Conservation (phyloP, 2,797 vertebrate genomes). For the Helicolenus hilgendorfi region DNA sequence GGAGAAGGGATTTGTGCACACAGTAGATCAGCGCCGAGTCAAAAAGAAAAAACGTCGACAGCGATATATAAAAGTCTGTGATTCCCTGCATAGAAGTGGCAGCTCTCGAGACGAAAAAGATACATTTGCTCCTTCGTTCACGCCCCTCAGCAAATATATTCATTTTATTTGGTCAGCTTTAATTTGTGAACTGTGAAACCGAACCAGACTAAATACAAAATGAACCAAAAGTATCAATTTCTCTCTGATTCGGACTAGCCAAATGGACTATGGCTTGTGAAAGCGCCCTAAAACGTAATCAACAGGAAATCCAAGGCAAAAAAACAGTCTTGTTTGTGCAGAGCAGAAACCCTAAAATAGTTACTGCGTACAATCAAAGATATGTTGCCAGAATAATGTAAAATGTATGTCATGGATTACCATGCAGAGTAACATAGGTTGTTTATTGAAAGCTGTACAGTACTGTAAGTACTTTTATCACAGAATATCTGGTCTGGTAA, state of each 20-base stretch:
- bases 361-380: background rate
- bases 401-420: background rate
- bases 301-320: background rate
- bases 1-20: too few species aligned
- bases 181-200: too few species aligned
- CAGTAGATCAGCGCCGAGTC: fast-evolving
- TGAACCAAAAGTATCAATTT: fast-evolving
- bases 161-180: too few species aligned
- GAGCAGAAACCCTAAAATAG: background rate
- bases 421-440: background rate
- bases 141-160: too few species aligned
- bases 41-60: too few species aligned
- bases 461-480: background rate
- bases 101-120: too few species aligned
- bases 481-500: background rate
- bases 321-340: background rate
- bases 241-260: fast-evolving
- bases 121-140: too few species aligned
- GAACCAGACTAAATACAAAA: too few species aligned
- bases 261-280: too few species aligned
- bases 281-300: background rate
- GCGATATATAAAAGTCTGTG: too few species aligned
- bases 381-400: background rate
- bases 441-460: background rate
- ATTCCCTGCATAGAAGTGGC: fast-evolving